These are phyloP conservation scores for Natator depressus DNA, from an alignment of 2,113 vertebrate species.

Conservation along the genomic window DNA sequence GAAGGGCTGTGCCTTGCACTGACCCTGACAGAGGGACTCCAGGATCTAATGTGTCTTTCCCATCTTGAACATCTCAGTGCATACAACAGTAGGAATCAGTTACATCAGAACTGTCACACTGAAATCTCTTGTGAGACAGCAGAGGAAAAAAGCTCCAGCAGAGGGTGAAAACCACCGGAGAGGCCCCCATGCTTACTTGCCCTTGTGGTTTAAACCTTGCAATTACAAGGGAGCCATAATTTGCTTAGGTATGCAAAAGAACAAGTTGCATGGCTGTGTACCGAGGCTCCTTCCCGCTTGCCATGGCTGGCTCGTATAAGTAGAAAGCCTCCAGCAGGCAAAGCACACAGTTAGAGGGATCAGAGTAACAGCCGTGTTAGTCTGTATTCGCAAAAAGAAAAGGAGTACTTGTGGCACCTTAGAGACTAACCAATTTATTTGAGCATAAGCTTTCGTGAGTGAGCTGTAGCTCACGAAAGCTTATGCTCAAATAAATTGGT, in stretches of 20 bases:
- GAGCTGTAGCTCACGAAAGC: too few species aligned
- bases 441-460: too few species aligned
- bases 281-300: neutral
- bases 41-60: neutral
- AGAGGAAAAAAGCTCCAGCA: neutral
- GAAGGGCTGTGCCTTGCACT: neutral
- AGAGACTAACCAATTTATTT: too few species aligned
- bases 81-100: neutral
- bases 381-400: too few species aligned
- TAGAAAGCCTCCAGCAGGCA: neutral
- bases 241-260: neutral
- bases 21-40: neutral
- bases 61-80: neutral
- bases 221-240: neutral
- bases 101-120: neutral
- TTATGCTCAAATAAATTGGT: too few species aligned
- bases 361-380: too few species aligned
- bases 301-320: neutral
- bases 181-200: neutral
- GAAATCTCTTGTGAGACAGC: neutral
- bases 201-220: neutral
- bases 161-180: neutral
- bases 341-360: fast-evolving
- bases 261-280: fast-evolving
- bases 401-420: too few species aligned